Evolutionary conservation across 2,888 invertebrate genomes (phyloP).

Genomic region (Campoplex capitator): DNA sequence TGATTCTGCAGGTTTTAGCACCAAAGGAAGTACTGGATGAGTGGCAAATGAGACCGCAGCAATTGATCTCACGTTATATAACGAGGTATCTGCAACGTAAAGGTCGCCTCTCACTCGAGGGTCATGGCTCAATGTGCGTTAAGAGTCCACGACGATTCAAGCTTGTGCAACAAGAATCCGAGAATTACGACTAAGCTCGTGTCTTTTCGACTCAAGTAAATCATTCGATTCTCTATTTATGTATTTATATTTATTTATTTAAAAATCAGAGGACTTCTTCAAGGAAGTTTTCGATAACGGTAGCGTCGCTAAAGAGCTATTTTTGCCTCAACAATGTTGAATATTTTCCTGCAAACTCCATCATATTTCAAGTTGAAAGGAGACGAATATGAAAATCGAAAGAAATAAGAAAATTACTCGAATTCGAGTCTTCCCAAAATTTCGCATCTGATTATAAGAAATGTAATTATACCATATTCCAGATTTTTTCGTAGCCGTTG

Average conservation of each 20-base stretch:
- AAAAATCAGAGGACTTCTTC: background rate
- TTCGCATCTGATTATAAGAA: constrained; percentile 13
- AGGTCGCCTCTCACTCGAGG: constrained; percentile 89
- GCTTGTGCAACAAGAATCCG: constrained; percentile 95
- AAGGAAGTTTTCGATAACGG: constrained; percentile 2
- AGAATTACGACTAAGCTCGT: constrained; percentile 91
- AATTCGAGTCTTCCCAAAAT: constrained; percentile 37
- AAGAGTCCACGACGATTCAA: constrained; percentile 95
- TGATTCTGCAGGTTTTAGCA: constrained; percentile 88
- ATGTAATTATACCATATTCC: constrained; percentile 25
- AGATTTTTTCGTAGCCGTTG: constrained; percentile 38
- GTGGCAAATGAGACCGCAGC: constrained; percentile 96
- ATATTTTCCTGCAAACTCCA: constrained; percentile 30
- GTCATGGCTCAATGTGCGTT: constrained; percentile 92
- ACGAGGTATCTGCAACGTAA: constrained; percentile 92
- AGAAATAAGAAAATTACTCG: constrained; percentile 6
- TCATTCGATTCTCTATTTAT: constrained; percentile 44
- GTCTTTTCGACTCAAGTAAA: constrained; percentile 9
- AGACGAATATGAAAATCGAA: background rate
- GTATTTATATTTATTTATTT: constrained; percentile 52
- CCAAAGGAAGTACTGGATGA: constrained; percentile 95
- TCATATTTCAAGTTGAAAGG: background rate
- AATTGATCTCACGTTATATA: constrained; percentile 93
- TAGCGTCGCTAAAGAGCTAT: constrained; percentile 15
- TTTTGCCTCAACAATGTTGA: constrained; percentile 20